phyloP scores from a whole-genome alignment of 2,113 vertebrate species.

The Microtus oregoni region DNA sequence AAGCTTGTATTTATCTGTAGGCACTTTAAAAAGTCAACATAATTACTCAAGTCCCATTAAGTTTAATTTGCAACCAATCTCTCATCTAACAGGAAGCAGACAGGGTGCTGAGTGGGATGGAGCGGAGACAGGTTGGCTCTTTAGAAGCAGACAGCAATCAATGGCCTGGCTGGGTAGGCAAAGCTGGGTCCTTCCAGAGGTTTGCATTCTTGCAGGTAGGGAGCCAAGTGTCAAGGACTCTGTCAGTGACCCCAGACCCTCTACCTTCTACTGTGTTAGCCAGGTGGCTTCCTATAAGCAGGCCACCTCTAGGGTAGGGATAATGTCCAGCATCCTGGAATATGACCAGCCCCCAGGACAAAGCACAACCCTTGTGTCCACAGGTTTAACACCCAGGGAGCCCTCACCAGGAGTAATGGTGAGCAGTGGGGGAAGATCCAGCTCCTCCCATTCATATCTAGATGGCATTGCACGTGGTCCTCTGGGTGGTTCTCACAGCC shows the following conservation, averaged over 20 bases:
- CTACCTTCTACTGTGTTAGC: not conserved
- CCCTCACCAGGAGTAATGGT: not conserved
- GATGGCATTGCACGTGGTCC: not conserved
- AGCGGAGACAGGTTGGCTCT: conserved; percentile 78
- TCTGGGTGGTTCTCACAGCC: not conserved
- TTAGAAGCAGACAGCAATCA: not conserved
- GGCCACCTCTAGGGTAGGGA: not conserved
- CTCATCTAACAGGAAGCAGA: conserved; percentile 81
- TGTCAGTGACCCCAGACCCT: not conserved
- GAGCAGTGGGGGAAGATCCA: not conserved
- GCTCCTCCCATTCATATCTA: not conserved
- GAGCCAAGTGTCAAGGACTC: fast-evolving
- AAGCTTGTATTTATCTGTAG: conserved; percentile 87
- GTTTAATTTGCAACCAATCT: conserved; percentile 88
- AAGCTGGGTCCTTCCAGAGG: not conserved
- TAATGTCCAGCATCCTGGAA: not conserved
- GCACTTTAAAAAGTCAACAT: conserved; percentile 88
- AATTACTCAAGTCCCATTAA: conserved; percentile 87
- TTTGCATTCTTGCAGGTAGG: too few relatives aligned
- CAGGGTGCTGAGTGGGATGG: conserved; percentile 77
- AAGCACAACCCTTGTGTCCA: not conserved
- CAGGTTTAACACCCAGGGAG: not conserved
- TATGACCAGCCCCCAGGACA: fast-evolving
- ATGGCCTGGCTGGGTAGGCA: not conserved
- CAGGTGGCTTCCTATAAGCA: not conserved